Evolutionary conservation across 2,888 invertebrate species (phyloP).

Genomic region (Malthinus flaveolus): DNA sequence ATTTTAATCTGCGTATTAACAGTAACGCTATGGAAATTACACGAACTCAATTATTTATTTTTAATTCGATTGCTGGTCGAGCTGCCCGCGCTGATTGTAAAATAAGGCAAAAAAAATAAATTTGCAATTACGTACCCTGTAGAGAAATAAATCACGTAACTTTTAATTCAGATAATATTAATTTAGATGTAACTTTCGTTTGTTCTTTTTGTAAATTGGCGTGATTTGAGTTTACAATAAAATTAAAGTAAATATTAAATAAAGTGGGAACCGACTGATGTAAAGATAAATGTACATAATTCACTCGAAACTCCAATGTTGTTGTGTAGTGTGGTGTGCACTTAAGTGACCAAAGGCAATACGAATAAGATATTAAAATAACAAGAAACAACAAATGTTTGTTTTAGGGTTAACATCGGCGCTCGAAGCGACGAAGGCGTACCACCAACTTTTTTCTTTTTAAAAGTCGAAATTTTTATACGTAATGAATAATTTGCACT

Average conservation of each 20-base stretch:
- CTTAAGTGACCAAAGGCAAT: conserved; percentile 48
- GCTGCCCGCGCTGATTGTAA: too few relatives aligned
- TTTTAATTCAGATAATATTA: too few relatives aligned
- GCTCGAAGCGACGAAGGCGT: conserved; percentile 54
- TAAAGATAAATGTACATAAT: conserved; percentile 51
- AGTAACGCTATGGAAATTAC: too few relatives aligned
- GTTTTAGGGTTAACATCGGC: conserved; percentile 52
- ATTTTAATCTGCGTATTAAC: too few relatives aligned
- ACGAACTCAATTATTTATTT: too few relatives aligned
- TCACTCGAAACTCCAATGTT: conserved; percentile 34
- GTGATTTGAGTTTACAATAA: background rate
- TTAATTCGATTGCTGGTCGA: too few relatives aligned
- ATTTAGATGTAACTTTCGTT: too few relatives aligned
- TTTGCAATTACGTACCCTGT: too few relatives aligned
- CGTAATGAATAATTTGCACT: conserved; percentile 7
- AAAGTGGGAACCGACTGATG: conserved; percentile 49
- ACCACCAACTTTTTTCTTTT: conserved; percentile 32
- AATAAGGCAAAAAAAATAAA: too few relatives aligned
- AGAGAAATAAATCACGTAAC: too few relatives aligned
- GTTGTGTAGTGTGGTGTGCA: conserved; percentile 21
- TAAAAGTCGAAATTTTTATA: conserved; percentile 9
- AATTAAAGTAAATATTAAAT: conserved; percentile 41
- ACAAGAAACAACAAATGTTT: conserved; percentile 55
- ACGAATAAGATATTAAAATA: conserved; percentile 53
- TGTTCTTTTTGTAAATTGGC: too few relatives aligned